A percentile compares a stretch with the other conserved stretches of the same genome.
These are phyloP conservation scores for Rhinoderma darwinii DNA, from an alignment of 2,113 vertebrate species.

Conservation along the genomic window DNA sequence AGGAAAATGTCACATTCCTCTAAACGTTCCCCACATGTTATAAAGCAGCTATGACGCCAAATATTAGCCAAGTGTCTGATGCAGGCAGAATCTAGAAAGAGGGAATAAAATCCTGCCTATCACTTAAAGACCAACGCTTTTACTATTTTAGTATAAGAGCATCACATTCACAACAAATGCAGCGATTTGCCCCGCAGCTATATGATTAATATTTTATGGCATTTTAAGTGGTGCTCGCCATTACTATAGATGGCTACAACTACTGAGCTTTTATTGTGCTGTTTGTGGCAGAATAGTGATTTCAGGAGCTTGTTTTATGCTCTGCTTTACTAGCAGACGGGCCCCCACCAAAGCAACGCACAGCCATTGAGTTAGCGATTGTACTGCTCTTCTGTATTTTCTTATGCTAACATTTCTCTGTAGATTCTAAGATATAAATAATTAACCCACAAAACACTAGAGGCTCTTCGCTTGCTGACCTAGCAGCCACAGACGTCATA, in stretches of 20 bases:
- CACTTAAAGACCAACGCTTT: constrained; percentile 32
- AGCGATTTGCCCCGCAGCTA: constrained; percentile 58
- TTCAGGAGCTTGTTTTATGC: background rate
- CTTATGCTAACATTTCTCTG: background rate
- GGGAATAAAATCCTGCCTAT: background rate
- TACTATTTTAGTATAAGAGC: constrained; percentile 49
- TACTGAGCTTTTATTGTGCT: constrained; percentile 29
- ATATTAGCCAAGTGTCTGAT: background rate
- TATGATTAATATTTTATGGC: constrained; percentile 58
- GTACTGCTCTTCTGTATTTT: background rate
- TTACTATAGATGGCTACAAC: constrained; percentile 54
- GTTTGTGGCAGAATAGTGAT: constrained; percentile 27
- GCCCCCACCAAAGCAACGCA: background rate
- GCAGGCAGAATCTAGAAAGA: background rate
- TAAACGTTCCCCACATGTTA: background rate
- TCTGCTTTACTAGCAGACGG: background rate
- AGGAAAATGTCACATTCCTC: background rate
- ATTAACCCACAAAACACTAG: constrained; percentile 22
- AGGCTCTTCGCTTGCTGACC: background rate
- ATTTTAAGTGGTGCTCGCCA: constrained; percentile 56
- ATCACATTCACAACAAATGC: constrained; percentile 58
- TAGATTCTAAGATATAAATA: background rate
- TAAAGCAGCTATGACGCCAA: background rate
- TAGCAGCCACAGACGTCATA: background rate
- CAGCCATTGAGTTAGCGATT: constrained; percentile 10